These are phyloP conservation scores for Onchidella celtica DNA, from an alignment of 2,888 invertebrate species.

Conservation along the genomic window DNA sequence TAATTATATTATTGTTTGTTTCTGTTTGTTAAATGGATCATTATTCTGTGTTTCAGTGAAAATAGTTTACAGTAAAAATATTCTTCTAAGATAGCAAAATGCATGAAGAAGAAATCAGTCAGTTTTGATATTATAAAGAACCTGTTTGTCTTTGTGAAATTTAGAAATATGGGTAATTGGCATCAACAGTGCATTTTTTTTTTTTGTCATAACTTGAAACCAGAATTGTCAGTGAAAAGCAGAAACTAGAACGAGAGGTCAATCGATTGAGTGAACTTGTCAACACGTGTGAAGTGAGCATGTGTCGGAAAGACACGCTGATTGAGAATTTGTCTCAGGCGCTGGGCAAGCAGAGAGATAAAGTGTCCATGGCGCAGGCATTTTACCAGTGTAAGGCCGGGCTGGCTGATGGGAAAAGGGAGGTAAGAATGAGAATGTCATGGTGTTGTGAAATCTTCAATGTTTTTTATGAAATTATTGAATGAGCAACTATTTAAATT, in stretches of 20 bases:
- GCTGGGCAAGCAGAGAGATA: conserved; percentile 76
- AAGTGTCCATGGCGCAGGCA: conserved; percentile 70
- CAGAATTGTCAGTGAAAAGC: conserved; percentile 73
- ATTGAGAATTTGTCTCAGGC: conserved; percentile 77
- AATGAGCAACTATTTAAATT: too few relatives aligned
- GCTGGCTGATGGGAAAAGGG: conserved; percentile 73
- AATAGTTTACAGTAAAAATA: too few relatives aligned
- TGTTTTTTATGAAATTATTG: too few relatives aligned
- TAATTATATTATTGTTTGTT: too few relatives aligned
- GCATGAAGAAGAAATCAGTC: too few relatives aligned
- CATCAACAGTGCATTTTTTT: neutral
- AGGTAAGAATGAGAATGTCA: conserved; percentile 61
- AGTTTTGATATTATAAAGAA: too few relatives aligned
- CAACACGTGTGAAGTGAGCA: conserved; percentile 76
- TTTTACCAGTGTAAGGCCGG: conserved; percentile 73
- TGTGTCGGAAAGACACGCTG: conserved; percentile 77
- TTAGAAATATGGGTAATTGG: too few relatives aligned
- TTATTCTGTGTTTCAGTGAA: too few relatives aligned
- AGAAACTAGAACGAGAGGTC: conserved; percentile 69
- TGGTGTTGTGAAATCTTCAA: neutral
- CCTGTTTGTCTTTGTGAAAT: too few relatives aligned
- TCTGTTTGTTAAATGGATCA: too few relatives aligned
- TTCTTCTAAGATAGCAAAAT: too few relatives aligned
- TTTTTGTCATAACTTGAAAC: too few relatives aligned
- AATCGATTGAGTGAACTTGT: conserved; percentile 76